These are phyloP conservation scores for Punctoribates punctum DNA, from an alignment of 2,888 invertebrate species.

Conservation along the genomic window DNA sequence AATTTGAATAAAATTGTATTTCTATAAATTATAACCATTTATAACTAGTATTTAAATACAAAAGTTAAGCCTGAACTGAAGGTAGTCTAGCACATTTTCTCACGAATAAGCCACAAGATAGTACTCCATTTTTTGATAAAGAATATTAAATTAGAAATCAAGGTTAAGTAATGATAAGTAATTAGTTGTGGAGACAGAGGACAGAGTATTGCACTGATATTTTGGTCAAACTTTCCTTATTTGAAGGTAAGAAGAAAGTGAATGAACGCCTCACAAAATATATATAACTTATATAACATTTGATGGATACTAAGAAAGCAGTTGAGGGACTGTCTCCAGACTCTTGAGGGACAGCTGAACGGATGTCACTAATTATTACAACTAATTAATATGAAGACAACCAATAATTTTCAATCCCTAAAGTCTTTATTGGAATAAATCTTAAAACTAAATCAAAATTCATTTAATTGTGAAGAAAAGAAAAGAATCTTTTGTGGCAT, in stretches of 20 bases:
- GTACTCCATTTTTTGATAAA: too few species aligned
- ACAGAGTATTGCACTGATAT: background rate
- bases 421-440: background rate
- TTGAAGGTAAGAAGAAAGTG: background rate
- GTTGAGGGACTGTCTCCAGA: background rate
- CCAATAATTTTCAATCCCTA: background rate
- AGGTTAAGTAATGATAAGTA: background rate
- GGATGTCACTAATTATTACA: constrained; percentile 19
- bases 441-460: background rate
- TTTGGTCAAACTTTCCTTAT: background rate
- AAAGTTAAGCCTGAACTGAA: too few species aligned
- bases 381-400: constrained; percentile 8
- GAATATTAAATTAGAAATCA: too few species aligned
- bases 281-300: background rate
- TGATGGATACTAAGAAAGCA: background rate
- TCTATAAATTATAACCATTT: too few species aligned
- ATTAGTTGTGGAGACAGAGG: background rate
- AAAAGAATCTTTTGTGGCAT: background rate
- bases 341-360: constrained; percentile 22
- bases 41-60: too few species aligned
- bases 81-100: too few species aligned
- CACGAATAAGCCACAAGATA: too few species aligned
- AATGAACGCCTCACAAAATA: constrained; percentile 14
- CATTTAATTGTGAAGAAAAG: background rate
- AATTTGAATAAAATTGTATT: too few species aligned